Evolutionary conservation across 2,113 vertebrate genomes (phyloP).

Genomic region (Ascaphus truei): DNA sequence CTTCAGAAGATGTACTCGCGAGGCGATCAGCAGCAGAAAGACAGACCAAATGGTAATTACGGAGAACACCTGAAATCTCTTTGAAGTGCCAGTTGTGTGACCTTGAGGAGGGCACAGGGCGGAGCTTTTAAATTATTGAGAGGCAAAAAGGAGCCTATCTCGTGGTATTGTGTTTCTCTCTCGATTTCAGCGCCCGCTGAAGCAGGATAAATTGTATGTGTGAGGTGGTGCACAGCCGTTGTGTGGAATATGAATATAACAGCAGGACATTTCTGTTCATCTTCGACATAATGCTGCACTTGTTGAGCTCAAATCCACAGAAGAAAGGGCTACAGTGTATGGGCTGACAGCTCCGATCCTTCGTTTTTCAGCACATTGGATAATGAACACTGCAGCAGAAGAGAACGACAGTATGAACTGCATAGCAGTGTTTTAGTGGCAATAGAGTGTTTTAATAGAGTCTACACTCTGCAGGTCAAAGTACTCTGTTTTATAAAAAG

Average conservation of each 20-base stretch:
- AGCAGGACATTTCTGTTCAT: conserved; percentile 1
- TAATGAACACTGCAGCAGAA: background rate
- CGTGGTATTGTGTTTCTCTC: background rate
- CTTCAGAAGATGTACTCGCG: background rate
- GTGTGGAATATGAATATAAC: background rate
- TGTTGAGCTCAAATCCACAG: conserved; percentile 18
- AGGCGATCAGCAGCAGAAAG: background rate
- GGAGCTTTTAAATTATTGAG: conserved; percentile 17
- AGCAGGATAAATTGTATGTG: conserved; percentile 10
- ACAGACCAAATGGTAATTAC: conserved; percentile 12
- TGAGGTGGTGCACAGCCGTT: background rate
- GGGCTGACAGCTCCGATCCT: conserved; percentile 12
- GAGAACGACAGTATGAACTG: background rate
- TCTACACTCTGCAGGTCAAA: background rate
- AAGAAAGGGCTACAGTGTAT: conserved; percentile 16
- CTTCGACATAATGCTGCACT: conserved; percentile 8
- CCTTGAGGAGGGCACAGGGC: background rate
- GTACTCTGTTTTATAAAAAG: background rate
- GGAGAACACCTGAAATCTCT: background rate
- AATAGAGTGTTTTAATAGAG: background rate
- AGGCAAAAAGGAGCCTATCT: conserved; percentile 13
- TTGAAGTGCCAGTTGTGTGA: background rate
- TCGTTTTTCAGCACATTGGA: background rate
- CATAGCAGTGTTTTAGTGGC: background rate
- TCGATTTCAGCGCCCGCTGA: conserved; percentile 4